Conservation (phyloP, 2,888 invertebrate genomes). For the Seira musarum region DNA sequence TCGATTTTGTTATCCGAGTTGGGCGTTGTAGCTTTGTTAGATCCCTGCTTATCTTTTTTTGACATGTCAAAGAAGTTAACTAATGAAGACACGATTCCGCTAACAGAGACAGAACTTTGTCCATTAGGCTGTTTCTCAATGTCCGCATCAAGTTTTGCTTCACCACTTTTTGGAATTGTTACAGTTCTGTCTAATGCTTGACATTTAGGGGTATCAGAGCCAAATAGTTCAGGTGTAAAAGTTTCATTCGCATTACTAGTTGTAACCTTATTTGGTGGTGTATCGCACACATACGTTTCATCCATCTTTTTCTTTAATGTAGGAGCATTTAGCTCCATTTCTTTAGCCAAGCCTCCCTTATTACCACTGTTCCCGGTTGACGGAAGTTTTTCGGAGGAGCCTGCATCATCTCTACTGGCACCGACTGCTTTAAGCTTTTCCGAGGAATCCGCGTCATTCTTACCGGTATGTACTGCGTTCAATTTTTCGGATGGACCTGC, state of each 20-base stretch:
- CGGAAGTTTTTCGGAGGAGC: no score
- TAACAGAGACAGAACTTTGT: neutral
- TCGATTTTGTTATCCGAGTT: no score
- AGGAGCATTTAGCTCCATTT: neutral
- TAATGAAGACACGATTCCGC: constrained; percentile 36
- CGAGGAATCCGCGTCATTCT: no score
- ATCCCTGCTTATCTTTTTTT: constrained; percentile 18
- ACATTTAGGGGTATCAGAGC: constrained; percentile 33
- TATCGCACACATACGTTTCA: constrained; percentile 23
- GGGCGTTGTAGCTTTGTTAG: neutral
- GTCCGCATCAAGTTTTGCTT: no score
- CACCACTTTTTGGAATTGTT: constrained; percentile 21
- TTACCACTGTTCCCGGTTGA: no score
- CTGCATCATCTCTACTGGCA: no score
- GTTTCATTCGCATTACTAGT: neutral
- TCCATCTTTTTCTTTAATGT: constrained; percentile 14
- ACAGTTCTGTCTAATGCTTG: constrained; percentile 21
- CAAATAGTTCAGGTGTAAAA: constrained; percentile 45
- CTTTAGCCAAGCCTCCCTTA: no score
- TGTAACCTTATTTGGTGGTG: constrained; percentile 29
- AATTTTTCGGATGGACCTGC: no score
- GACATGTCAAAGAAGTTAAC: constrained; percentile 42
- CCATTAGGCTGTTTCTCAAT: no score
- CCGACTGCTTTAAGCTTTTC: no score
- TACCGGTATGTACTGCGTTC: no score